Conservation (phyloP, 2,113 vertebrate genomes). For the Trematomus loennbergii region DNA sequence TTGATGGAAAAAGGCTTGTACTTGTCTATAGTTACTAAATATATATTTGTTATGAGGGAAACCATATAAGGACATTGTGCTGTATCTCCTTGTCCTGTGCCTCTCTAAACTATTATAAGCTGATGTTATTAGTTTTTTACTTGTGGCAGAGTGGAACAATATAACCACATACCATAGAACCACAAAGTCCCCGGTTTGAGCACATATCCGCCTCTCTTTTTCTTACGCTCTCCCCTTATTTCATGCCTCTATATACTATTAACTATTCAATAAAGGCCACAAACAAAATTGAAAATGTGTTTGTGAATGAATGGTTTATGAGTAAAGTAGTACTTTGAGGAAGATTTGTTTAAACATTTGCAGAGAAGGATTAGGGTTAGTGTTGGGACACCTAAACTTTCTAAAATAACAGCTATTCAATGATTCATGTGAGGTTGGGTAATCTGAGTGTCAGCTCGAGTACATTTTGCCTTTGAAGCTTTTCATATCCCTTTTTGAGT, state of each 20-base stretch:
- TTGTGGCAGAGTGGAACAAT: not conserved
- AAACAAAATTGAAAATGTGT: not conserved
- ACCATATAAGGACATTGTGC: too few relatives aligned
- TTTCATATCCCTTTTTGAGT: not conserved
- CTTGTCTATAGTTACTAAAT: not conserved
- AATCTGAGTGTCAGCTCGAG: not conserved
- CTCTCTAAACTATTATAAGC: not conserved
- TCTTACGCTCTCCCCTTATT: not conserved
- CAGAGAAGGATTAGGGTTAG: not conserved
- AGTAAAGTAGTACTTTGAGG: not conserved
- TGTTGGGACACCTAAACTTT: not conserved
- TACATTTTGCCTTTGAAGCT: not conserved
- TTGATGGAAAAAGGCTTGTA: not conserved
- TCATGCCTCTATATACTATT: not conserved
- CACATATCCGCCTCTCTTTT: not conserved
- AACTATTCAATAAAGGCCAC: not conserved
- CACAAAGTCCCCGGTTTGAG: not conserved
- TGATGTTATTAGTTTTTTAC: not conserved
- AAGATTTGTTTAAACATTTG: not conserved
- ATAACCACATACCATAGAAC: not conserved
- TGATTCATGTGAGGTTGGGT: not conserved
- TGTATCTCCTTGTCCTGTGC: not conserved
- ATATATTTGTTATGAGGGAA: not conserved
- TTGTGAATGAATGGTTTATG: not conserved
- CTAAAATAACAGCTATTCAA: not conserved